A percentile compares a stretch with the other conserved stretches of the same genome.
Conservation (phyloP, 2,113 vertebrate species). For the Chionomys nivalis region DNA sequence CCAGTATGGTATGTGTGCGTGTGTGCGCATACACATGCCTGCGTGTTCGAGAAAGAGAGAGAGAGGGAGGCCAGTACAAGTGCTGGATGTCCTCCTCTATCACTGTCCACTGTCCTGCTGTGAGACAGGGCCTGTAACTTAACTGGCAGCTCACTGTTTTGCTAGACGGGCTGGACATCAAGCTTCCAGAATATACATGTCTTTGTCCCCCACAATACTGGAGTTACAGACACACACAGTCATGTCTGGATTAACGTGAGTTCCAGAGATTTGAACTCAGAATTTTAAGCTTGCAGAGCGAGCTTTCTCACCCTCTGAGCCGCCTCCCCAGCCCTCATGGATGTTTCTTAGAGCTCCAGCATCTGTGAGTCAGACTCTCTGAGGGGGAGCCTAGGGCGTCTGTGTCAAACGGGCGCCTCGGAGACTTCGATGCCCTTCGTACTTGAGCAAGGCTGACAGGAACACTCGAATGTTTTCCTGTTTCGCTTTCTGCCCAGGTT, state of each 20-base stretch:
- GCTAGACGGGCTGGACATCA: not conserved
- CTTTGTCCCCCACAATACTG: not conserved
- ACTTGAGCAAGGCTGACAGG: not conserved
- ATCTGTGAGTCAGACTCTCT: not conserved
- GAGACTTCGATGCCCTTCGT: not conserved
- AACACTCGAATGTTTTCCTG: not conserved
- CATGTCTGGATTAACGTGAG: not conserved
- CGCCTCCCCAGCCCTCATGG: not conserved
- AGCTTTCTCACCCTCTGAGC: not conserved
- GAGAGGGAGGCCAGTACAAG: no score
- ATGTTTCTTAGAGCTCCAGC: not conserved
- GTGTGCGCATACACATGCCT: no score
- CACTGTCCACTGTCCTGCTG: not conserved
- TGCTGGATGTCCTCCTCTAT: not conserved
- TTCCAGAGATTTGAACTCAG: not conserved
- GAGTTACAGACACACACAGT: not conserved
- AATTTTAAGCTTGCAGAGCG: not conserved
- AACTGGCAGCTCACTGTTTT: not conserved
- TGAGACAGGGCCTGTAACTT: not conserved
- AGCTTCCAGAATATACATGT: not conserved
- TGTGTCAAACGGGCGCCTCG: not conserved
- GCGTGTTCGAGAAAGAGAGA: no score
- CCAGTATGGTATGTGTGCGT: not conserved
- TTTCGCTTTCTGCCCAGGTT: not conserved
- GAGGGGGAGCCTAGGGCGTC: not conserved